phyloP scores from a whole-genome alignment of 1,140 invertebrate species.

The Psilanteris sp. region DNA sequence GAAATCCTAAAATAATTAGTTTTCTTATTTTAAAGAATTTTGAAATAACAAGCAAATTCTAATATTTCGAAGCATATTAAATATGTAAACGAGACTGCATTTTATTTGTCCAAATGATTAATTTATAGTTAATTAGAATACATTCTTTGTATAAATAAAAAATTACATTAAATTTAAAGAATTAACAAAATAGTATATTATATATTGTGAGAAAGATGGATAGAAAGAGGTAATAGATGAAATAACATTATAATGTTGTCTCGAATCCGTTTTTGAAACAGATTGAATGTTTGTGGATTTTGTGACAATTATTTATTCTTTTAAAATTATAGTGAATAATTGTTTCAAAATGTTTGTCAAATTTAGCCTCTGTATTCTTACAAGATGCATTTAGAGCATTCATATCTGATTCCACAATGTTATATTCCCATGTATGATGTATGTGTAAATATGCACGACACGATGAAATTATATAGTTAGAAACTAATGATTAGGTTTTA shows the following conservation, averaged over 20 bases:
- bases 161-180: not conserved
- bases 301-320: not conserved
- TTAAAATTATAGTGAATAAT: too few relatives aligned
- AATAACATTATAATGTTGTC: constrained; percentile 18
- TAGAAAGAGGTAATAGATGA: constrained; percentile 2
- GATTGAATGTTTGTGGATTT: not conserved
- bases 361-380: too few relatives aligned
- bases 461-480: constrained; percentile 23
- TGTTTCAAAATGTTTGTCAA: not conserved
- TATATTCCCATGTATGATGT: constrained; percentile 10
- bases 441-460: constrained; percentile 27
- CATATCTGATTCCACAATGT: constrained; percentile 2
- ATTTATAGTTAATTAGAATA: constrained; percentile 4
- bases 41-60: not conserved
- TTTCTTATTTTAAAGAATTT: not conserved
- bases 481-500: constrained; percentile 59
- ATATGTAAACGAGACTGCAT: constrained; percentile 4
- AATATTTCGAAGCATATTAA: not conserved
- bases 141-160: constrained; percentile 2
- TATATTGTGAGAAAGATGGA: constrained; percentile 8
- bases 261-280: not conserved
- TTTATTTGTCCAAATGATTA: constrained; percentile 3
- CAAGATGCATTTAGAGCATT: constrained; percentile 1
- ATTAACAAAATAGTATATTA: not conserved
- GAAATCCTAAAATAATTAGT: not conserved